Evolutionary conservation across 2,888 invertebrate genomes (phyloP), one percentile per base, ranked within the genome.

Genomic region (Drosophila niveifrons): DNA sequence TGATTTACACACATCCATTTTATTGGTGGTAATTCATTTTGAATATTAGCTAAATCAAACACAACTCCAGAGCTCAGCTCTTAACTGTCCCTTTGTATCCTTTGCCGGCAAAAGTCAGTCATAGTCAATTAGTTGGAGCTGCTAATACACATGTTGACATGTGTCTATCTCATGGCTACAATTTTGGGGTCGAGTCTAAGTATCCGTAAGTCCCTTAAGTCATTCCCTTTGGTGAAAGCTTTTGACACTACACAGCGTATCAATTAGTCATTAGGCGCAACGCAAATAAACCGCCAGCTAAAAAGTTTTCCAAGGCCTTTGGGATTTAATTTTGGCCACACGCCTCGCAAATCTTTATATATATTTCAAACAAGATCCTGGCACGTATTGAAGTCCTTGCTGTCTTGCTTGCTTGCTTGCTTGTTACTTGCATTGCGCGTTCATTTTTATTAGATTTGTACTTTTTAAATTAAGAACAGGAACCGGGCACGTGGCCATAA

Each of bases 401-500:
- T 23, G 23, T 3, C 23, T 23, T 6, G 23, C 23, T 23, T 23
- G 23, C 23, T 23, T 6, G 23, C 23, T 23, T 23, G 23, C 23
- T 23, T 23, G 23, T 23, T 23, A 0, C 71, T 43, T 39, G 46
- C 43, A 57, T 57, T 57, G 17, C 50, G 52, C 75, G 31, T 57
- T 55, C 47, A 43, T 43, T 79, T 80, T 88, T 78, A 83, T 88
- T 75, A 69, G 82, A 58, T 69, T 76, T 70, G 57, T 70, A 63
- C 71, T 86, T 88, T 79, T 83, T 78, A 86, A 83, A 80, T 82
- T 78, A 86, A 78, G 67, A 65, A 58, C 75, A 55, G 52, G 47
- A 67, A 61, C 67, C 28, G 58, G 66, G 66, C 79, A 72, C 79
- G 79, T 87, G 78, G 78, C 73, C 68, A 80, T 83, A 68, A 83